Evolutionary conservation across 1,140 invertebrate species (phyloP).

Genomic region (Stenopsyche tienmushanensis): DNA sequence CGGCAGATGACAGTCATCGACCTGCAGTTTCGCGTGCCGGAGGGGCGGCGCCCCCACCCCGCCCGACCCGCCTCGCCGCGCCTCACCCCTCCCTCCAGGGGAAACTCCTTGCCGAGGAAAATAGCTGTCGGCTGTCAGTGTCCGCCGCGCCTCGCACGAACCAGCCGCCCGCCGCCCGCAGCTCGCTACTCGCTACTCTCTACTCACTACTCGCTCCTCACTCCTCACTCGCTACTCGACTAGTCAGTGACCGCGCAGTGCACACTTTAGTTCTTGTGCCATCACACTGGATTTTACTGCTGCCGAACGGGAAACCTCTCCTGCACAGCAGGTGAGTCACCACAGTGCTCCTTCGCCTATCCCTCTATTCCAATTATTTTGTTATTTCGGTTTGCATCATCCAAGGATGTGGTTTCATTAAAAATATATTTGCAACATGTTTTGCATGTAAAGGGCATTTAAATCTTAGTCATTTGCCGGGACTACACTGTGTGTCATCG

Average conservation of each 20-base stretch:
- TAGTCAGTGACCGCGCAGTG: slow-evolving; percentile 15
- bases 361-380: neutral
- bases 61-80: neutral
- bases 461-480: too few species aligned
- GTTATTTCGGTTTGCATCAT: neutral
- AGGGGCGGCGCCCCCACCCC: slow-evolving; percentile 8
- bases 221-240: too few species aligned
- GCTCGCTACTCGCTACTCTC: neutral
- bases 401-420: too few species aligned
- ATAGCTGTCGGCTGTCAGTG: slow-evolving; percentile 24
- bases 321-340: slow-evolving; percentile 7
- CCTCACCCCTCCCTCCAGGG: slow-evolving; percentile 1
- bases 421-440: too few species aligned
- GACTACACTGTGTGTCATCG: too few species aligned
- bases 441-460: too few species aligned
- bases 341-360: neutral
- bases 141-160: slow-evolving; percentile 16
- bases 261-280: neutral
- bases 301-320: neutral
- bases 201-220: neutral
- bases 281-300: neutral
- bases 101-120: slow-evolving; percentile 34
- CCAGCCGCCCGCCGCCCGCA: slow-evolving; percentile 25
- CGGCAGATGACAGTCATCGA: slow-evolving; percentile 9
- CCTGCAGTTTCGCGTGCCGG: neutral